Evolutionary conservation across 2,888 invertebrate species (phyloP), one percentile per base, ranked within the genome.

Genomic region (Agelastica alni): DNA sequence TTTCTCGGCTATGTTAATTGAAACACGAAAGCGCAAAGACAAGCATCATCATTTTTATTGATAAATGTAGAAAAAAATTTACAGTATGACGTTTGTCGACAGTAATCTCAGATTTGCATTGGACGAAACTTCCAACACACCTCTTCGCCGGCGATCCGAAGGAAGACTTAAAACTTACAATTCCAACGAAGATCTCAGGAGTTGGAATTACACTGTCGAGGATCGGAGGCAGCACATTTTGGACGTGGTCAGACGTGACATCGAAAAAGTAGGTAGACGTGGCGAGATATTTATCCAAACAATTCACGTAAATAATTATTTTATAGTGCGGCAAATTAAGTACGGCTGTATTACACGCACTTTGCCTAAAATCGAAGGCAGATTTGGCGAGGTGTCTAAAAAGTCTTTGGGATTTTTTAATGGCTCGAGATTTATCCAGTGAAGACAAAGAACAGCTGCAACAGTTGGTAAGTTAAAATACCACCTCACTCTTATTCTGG

Each of bases 201-300:
- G 82, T 2, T 84, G 84, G 84, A 80, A 81, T n/a, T 79, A 79
- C 63, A 79, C 78, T 63, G 74, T 76, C 46, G 78, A 82, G 34
- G 82, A 83, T 58, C 78, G 82, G 61, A 77, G 79, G 39, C 81
- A 82, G 68, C 82, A 83, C 61, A 77, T 84, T 58, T 75, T 83
- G 14, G 83, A 83, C 32, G 68, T 81, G 49, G 79, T 82, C 49
- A 32, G 41, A 9, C 80, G 79, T 61, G 58, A 56, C 20, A 36
- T 59, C 16, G 55, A 51, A 34, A 60, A 60, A 54, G 61, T 62
- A 43, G 48, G 51, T 48, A 7, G n/a, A n/a, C n/a, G n/a, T n/a
- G n/a, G n/a, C n/a, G n/a, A n/a, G n/a, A n/a, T n/a, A n/a, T n/a
- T n/a, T n/a, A n/a, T n/a, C n/a, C n/a, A n/a, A n/a, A n/a, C n/a